These are phyloP conservation scores for Epinephelus awoara DNA, from an alignment of 2,797 vertebrate genomes.

Conservation along the genomic window DNA sequence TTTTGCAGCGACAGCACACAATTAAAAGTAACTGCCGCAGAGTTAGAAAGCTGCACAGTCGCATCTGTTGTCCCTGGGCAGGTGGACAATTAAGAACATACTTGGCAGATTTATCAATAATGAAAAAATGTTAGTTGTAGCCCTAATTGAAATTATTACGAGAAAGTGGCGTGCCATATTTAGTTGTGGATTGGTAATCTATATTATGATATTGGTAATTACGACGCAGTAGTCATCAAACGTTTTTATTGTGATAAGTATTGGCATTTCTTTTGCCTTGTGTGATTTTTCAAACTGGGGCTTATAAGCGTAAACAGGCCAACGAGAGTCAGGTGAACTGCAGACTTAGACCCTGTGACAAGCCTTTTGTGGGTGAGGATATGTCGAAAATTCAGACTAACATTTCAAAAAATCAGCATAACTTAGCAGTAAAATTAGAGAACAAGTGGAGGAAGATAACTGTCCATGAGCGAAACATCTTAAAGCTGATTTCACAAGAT, in stretches of 20 bases:
- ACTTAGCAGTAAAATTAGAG: neutral
- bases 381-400: no score
- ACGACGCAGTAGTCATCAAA: neutral
- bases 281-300: neutral
- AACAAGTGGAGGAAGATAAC: no score
- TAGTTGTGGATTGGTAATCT: neutral
- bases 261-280: neutral
- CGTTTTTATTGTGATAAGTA: neutral
- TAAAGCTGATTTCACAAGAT: neutral
- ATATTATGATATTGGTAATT: neutral
- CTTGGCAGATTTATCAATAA: no score
- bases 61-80: no score
- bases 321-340: neutral
- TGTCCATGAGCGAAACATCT: neutral
- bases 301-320: no score
- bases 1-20: no score
- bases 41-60: no score
- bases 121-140: neutral
- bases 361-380: neutral
- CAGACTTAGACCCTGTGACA: neutral
- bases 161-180: neutral
- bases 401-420: neutral
- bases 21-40: no score
- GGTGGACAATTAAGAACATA: neutral
- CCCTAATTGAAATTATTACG: no score